phyloP scores from a whole-genome alignment of 1,140 invertebrate genomes.

The Drosophila obscura region DNA sequence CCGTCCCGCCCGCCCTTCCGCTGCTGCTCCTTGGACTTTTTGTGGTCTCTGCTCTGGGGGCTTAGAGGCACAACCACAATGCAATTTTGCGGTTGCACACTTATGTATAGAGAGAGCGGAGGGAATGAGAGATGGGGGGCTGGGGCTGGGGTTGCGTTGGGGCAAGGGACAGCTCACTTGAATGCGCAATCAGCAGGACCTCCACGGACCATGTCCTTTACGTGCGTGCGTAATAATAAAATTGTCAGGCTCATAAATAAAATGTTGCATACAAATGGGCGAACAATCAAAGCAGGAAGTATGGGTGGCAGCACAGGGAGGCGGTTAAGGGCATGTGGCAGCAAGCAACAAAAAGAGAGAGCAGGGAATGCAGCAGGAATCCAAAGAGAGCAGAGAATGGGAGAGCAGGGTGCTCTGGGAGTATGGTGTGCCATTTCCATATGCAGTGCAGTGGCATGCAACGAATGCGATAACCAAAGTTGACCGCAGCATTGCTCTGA shows the following conservation, averaged over 20 bases:
- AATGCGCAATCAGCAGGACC: slow-evolving; percentile 50
- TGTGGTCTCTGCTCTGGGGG: no score
- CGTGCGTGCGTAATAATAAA: slow-evolving; percentile 43
- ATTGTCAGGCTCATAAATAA: slow-evolving; percentile 53
- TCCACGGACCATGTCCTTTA: no score
- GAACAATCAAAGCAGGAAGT: slow-evolving; percentile 18
- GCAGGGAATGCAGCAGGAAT: no score
- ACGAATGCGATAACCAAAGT: slow-evolving; percentile 29
- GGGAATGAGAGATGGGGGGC: neutral
- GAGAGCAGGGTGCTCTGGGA: no score
- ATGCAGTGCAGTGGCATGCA: neutral
- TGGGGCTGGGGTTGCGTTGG: no score
- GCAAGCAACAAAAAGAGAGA: no score
- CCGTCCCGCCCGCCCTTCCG: slow-evolving; percentile 7
- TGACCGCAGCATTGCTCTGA: slow-evolving; percentile 36
- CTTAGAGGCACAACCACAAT: slow-evolving; percentile 38
- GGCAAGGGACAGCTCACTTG: slow-evolving; percentile 15
- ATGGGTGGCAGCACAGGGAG: neutral
- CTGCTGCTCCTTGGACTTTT: slow-evolving; percentile 8
- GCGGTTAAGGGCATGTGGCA: no score
- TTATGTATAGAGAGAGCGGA: slow-evolving; percentile 8
- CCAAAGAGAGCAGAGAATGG: no score
- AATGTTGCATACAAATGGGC: slow-evolving; percentile 44
- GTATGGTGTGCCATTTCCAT: no score
- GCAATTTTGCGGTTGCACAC: slow-evolving; percentile 56